Evolutionary conservation across 2,113 vertebrate species (phyloP).

Genomic region (Parus major): DNA sequence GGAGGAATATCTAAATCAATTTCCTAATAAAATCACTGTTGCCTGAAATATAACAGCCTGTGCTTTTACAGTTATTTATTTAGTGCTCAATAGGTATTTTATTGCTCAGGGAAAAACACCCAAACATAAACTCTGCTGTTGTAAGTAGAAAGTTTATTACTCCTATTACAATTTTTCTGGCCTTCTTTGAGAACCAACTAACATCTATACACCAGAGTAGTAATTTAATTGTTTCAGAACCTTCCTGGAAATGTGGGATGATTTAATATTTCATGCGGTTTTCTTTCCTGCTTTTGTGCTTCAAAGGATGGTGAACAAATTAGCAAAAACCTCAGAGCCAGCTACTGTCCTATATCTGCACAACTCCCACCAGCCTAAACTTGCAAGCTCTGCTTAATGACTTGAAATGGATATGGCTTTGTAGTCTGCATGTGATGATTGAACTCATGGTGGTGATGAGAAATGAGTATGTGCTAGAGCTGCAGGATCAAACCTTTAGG

Average conservation of each 20-base stretch:
- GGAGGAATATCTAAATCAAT: not conserved
- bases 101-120: not conserved
- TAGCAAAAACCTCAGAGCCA: not conserved
- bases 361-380: not conserved
- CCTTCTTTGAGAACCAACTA: not conserved
- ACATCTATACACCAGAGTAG: not conserved
- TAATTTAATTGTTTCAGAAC: slow-evolving; percentile 4
- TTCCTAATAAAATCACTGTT: not conserved
- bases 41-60: not conserved
- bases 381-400: not conserved
- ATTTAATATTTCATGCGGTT: slow-evolving; percentile 4
- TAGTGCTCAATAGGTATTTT: not conserved
- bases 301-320: slow-evolving; percentile 19
- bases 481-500: not conserved
- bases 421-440: not conserved
- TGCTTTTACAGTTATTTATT: not conserved
- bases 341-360: not conserved
- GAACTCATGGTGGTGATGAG: not conserved
- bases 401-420: not conserved
- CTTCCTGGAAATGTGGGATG: not conserved
- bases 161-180: not conserved
- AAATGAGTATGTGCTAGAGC: not conserved
- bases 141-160: not conserved
- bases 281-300: slow-evolving; percentile 10
- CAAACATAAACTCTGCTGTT: not conserved